Base-by-base conservation (phyloP, 2,797 vertebrate genomes). In the Trachops cirrhosus region DNA sequence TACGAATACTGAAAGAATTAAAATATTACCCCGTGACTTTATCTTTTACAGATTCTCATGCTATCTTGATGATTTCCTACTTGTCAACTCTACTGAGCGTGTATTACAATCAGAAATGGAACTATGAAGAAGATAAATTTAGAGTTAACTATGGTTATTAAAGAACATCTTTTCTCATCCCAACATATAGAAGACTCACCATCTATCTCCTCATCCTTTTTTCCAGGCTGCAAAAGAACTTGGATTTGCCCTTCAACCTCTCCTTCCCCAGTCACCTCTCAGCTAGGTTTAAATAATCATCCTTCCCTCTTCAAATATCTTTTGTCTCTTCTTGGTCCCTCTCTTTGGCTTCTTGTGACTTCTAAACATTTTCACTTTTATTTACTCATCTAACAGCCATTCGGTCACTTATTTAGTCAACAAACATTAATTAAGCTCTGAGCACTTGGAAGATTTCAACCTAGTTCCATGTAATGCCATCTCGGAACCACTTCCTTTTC, bases 41-140 rank as follows among this genome's bases (percentile, higher is more conserved):
- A 89, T 59, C 71, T 85, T 92, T 93, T 92, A 70, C n/a, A 59
- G 80, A 90, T 32, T 88, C 62, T 94, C 78, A 91, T n/a, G 68
- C 5, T 41, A 80, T 82, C 86, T 91, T 71, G 41, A 48, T 91
- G 85, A 86, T 83, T 94, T 94, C 85, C 94, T 88, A 67, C 46
- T 57, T 71, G 32, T 86, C 59, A 79, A 19, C 26, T 67, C 41
- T 50, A 62, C 62, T 48, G 86, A 67, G 48, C 22, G 54, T 48
- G 39, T 29, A 50, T 26, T 54, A 71, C 21, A 48, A 29, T 83
- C 44, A 89, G 74, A 94, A 95, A 91, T 11, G n/a, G 32, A 95
- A 91, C 34, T 46, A 89, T 22, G 64, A 78, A 64, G 44, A 74
- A 86, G 87, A 93, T 57, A 90, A 96, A 87, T 87, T 48, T 52